phyloP scores from a whole-genome alignment of 2,888 invertebrate genomes.

The Strigamia crassipes region DNA sequence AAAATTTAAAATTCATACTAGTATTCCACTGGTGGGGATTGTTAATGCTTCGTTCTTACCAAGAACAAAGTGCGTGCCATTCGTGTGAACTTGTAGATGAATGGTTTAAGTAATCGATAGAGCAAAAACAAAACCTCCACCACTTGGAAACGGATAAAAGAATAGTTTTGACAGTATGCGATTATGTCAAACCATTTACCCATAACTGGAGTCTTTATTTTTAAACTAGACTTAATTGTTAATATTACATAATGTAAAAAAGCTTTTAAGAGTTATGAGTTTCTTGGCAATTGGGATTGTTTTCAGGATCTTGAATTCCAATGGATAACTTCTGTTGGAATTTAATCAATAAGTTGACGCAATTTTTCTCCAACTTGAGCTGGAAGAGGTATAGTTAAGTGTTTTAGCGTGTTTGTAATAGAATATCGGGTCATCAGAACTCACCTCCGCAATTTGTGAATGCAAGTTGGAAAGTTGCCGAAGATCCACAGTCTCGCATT shows the following conservation, averaged over 20 bases:
- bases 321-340: background rate
- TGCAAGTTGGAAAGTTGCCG: conserved; percentile 26
- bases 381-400: background rate
- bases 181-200: no score
- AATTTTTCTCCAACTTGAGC: background rate
- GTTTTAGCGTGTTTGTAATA: background rate
- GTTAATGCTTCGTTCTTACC: no score
- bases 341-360: conserved; percentile 14
- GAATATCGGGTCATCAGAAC: background rate
- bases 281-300: background rate
- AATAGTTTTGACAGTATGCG: background rate
- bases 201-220: no score
- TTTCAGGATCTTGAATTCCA: background rate
- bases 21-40: no score
- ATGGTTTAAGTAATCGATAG: background rate
- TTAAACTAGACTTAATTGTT: background rate
- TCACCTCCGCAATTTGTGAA: conserved; percentile 33
- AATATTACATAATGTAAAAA: background rate
- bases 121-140: background rate
- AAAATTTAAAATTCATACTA: background rate
- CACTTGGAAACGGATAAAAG: background rate
- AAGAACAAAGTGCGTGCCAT: background rate
- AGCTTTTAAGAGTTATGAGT: background rate
- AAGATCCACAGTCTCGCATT: background rate
- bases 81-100: background rate